Evolutionary conservation across 2,888 invertebrate species (phyloP), one percentile per base, ranked within the genome.

Genomic region (Agapostemon virescens): DNA sequence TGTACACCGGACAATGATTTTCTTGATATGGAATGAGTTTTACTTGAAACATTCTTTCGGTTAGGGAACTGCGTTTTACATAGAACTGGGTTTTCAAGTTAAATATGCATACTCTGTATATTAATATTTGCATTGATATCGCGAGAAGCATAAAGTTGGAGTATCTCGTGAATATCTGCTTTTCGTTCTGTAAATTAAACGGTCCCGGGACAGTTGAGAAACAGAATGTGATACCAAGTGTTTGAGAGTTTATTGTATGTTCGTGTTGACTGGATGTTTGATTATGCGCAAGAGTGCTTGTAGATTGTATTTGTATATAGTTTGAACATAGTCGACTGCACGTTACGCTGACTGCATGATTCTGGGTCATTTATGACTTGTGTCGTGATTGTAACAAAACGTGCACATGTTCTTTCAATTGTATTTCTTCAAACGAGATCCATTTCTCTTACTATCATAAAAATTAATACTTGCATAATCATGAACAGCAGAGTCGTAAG

Each of bases 161-260:
- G 45, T 45, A 45, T 45, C 20, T 4, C 33, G 33, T 33, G 33
- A 33, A 33, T 33, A 33, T 33, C 33, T 33, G 33, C 33, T 2
- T 33, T 20, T 45, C 45, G 45, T 20, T 9, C 20, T 20, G 20
- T 20, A 49, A 49, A 49, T 49, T n/a, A n/a, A 49, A 49, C n/a
- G 49, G 3, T 3, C n/a, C 9, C 11, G 49, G n/a, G 49, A 49
- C 49, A 49, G 49, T 49, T 49, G 49, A 49, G n/a, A 49, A n/a
- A 49, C n/a, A 49, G 49, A n/a, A 49, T 11, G 49, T 49, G 49
- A 49, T 49, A 49, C 49, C 49, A 49, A 49, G 49, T 49, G n/a
- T 49, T 49, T 11, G 49, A n/a, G 49, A 11, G 49, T n/a, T 49
- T n/a, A 49, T 49, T n/a, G 9, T 45, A 45, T n/a, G 45, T 49